These are phyloP conservation scores for Psilopogon haemacephalus DNA, from an alignment of 2,113 vertebrate genomes.

Conservation along the genomic window DNA sequence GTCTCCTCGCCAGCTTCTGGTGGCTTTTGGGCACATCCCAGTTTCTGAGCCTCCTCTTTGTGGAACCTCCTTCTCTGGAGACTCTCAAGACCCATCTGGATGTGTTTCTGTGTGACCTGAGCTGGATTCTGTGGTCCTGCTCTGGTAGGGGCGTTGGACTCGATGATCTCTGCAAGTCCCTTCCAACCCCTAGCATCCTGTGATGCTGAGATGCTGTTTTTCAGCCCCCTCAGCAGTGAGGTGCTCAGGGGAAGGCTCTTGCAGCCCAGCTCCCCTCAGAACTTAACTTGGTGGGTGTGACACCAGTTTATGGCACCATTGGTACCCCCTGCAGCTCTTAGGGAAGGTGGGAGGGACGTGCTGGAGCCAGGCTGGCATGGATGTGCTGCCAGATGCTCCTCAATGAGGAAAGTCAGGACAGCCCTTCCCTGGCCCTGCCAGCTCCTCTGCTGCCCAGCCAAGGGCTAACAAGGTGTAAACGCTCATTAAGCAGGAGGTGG, in stretches of 20 bases:
- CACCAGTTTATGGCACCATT: background rate
- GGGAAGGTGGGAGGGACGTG: background rate
- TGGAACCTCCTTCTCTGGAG: too few species aligned
- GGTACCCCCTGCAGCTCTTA: rapidly evolving
- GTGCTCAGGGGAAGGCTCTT: background rate
- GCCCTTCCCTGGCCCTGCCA: background rate
- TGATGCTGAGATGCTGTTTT: too few species aligned
- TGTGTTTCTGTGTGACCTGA: too few species aligned
- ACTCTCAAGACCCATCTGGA: too few species aligned
- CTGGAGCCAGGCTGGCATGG: background rate
- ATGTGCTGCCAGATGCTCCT: background rate
- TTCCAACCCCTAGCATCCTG: too few species aligned
- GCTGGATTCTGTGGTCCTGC: too few species aligned
- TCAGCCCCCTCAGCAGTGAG: background rate
- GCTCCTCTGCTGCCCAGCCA: background rate
- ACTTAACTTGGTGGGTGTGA: rapidly evolving
- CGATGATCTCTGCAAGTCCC: too few species aligned
- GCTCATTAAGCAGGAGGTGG: background rate
- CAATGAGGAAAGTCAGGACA: background rate
- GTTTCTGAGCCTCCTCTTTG: background rate
- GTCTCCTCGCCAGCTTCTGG: background rate
- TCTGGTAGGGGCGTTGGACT: too few species aligned
- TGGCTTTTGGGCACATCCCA: background rate
- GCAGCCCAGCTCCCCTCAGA: background rate
- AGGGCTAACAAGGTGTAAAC: background rate